phyloP scores from a whole-genome alignment of 2,888 invertebrate genomes.

The Dasypogon diadema region DNA sequence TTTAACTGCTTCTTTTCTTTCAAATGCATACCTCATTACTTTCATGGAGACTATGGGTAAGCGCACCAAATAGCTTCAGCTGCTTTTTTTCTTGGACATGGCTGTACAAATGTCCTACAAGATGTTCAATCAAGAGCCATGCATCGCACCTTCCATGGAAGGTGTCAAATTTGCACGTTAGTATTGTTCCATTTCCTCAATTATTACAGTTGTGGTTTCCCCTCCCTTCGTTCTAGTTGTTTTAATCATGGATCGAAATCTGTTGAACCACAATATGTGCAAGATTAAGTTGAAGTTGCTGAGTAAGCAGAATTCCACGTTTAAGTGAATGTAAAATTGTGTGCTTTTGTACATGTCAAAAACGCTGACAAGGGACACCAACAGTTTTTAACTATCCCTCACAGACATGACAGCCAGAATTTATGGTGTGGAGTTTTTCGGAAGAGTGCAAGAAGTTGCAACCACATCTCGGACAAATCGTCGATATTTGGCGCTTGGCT shows the following conservation, averaged over 20 bases:
- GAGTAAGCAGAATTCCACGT: neutral
- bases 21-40: no score
- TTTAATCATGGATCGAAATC: no score
- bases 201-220: no score
- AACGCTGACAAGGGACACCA: neutral
- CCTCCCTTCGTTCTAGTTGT: no score
- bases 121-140: neutral
- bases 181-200: neutral
- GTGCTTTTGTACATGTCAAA: neutral
- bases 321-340: neutral
- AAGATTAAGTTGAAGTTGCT: no score
- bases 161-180: neutral
- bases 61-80: no score
- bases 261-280: no score
- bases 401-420: neutral
- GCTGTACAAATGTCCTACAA: no score
- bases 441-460: neutral
- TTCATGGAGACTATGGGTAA: no score
- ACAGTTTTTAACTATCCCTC: neutral
- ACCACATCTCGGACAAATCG: neutral
- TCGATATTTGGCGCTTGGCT: neutral
- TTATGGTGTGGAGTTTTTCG: neutral
- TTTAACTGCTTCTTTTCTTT: no score
- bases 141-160: constrained; percentile 6
- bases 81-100: no score